phyloP scores from a whole-genome alignment of 2,888 invertebrate genomes.

The Antheraea yamamai region DNA sequence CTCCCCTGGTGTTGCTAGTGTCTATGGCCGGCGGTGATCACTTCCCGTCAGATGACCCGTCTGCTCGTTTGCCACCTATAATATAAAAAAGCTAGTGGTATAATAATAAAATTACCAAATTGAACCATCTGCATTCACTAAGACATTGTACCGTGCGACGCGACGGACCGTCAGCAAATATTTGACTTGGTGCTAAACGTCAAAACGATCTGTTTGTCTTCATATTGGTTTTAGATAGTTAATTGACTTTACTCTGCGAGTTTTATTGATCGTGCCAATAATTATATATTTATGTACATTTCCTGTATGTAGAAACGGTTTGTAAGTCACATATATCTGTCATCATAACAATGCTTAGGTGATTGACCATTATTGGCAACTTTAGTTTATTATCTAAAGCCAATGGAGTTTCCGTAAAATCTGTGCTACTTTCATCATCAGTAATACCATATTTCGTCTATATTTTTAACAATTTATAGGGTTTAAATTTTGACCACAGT shows the following conservation, averaged over 20 bases:
- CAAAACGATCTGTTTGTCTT: conserved; percentile 18
- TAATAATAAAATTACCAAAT: not conserved
- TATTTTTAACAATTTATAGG: too few relatives aligned
- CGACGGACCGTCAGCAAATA: conserved; percentile 18
- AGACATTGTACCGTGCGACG: not conserved
- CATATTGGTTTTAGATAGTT: conserved; percentile 14
- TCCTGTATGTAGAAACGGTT: not conserved
- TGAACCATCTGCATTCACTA: not conserved
- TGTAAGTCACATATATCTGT: not conserved
- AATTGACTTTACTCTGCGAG: conserved; percentile 9
- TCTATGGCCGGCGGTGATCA: too few relatives aligned
- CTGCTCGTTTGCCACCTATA: too few relatives aligned
- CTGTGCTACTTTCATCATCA: not conserved
- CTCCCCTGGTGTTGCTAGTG: too few relatives aligned
- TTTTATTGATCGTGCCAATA: conserved; percentile 10
- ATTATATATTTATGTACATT: conserved; percentile 9
- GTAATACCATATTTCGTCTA: not conserved
- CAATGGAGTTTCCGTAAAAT: too few relatives aligned
- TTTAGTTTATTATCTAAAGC: too few relatives aligned
- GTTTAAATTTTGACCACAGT: too few relatives aligned
- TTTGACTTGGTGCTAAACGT: conserved; percentile 20
- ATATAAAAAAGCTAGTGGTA: not conserved
- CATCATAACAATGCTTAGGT: not conserved
- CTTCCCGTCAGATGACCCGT: too few relatives aligned
- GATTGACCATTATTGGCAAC: not conserved